A percentile compares a stretch with the other conserved stretches of the same genome.
phyloP scores from a whole-genome alignment of 2,113 vertebrate species.

The Ardeotis arabs region DNA sequence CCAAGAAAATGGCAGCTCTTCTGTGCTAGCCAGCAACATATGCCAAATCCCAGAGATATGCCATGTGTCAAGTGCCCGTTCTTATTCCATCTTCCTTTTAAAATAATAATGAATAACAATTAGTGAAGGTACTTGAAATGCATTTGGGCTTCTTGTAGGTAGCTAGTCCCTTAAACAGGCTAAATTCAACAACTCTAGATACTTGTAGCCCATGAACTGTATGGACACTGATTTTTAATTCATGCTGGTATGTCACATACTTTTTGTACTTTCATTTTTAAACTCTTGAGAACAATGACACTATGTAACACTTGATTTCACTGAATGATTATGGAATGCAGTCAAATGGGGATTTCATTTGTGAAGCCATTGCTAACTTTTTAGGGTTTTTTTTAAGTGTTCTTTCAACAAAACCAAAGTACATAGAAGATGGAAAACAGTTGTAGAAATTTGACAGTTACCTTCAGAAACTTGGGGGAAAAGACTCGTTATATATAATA shows the following conservation, averaged over 20 bases:
- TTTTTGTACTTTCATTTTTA: background rate
- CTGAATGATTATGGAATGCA: background rate
- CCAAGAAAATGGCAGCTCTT: background rate
- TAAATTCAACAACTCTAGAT: background rate
- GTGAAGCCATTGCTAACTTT: background rate
- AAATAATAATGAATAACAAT: background rate
- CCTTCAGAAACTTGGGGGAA: background rate
- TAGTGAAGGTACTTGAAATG: background rate
- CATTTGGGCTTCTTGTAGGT: background rate
- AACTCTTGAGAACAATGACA: background rate
- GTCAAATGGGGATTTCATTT: background rate
- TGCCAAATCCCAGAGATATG: background rate
- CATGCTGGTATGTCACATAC: background rate
- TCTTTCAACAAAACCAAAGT: background rate
- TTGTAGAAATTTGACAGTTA: background rate
- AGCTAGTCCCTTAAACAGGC: background rate
- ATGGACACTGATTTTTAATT: background rate
- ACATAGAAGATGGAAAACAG: background rate
- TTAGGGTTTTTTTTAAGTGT: background rate
- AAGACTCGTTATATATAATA: background rate
- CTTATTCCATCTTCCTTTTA: background rate
- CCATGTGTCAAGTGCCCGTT: rapidly evolving
- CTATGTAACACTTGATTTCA: background rate
- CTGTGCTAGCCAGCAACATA: background rate
- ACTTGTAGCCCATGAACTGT: background rate